These are phyloP conservation scores for Sycobia sp. DNA, from an alignment of 1,140 invertebrate species.

Conservation along the genomic window DNA sequence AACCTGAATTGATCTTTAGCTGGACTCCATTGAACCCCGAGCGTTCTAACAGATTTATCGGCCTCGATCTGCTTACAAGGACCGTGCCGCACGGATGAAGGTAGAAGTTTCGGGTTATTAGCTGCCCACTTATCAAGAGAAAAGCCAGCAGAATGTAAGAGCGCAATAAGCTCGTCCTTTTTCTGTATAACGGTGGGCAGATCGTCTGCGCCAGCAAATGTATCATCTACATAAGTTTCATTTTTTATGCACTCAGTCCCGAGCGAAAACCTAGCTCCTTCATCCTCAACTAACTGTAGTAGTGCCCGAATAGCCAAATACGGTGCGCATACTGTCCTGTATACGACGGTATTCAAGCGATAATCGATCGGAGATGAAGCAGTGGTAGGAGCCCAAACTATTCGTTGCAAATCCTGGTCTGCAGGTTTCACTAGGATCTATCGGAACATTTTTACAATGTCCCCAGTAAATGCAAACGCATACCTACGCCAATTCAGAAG, in stretches of 20 bases:
- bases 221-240: constrained; percentile 29
- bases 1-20: neutral
- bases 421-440: no score
- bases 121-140: no score
- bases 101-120: no score
- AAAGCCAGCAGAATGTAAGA: no score
- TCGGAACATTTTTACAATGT: constrained; percentile 44
- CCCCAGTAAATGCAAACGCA: constrained; percentile 29
- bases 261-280: constrained; percentile 7
- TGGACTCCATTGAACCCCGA: neutral
- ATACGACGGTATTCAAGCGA: no score
- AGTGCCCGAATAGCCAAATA: neutral
- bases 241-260: neutral
- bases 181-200: neutral
- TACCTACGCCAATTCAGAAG: constrained; percentile 33
- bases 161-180: constrained; percentile 10
- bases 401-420: no score
- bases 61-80: no score
- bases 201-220: neutral
- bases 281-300: constrained; percentile 16
- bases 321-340: no score
- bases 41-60: no score
- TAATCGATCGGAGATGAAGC: no score
- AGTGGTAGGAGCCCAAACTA: constrained; percentile 39
- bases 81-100: no score